Base-by-base conservation (phyloP, 2,113 vertebrate genomes). In the Aphelocoma coerulescens region DNA sequence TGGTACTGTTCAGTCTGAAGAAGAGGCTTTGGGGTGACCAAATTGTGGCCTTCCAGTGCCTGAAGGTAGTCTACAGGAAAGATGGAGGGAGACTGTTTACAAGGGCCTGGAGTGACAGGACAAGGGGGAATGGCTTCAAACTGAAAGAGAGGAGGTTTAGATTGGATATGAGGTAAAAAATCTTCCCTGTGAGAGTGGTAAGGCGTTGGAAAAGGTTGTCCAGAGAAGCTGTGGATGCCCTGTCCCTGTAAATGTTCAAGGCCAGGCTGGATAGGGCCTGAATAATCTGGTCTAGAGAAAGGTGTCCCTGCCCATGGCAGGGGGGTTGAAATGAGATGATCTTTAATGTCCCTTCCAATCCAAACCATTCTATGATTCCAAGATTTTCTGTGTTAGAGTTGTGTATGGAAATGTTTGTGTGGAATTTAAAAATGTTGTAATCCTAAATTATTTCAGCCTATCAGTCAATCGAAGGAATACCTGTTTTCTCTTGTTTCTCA, bases 291-390 rank as follows among this genome's bases (percentile, higher is more conserved):
- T 52, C 26, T 32, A 57, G 16, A 66, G 24, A 46, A 75, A 41
- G 12, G 4, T 66, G 69, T 46, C 41, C 33, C 59, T 73, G 9
- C 28, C n/a, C 15, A 18, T 55, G 49, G n/a, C n/a, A 77, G 33
- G 11, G 6, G 4, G 14, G 1, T 28, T 77, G 54, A 22, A 59
- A 68, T 0, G 0, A 52, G 54, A 52, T 58, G 44, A 13, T 44
- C 32, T 52, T 68, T 44, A 44, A 37, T n/a, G 13, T 69, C 48
- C 28, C 11, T 71, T 32, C 46, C 9, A 44, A 15, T 26, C 57
- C 30, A 71, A 78, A 87, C 23, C 23, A n/a, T 9, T 39, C 10
- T 13, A 39, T 39, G 33, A 46, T 62, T 62, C 39, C 73, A 33
- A 46, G 27, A 61, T 61, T 61, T 69, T 39, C 18, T 73, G 23